A percentile compares a stretch with the other conserved stretches of the same genome.
phyloP scores from a whole-genome alignment of 2,113 vertebrate species.

The Plotosus lineatus region DNA sequence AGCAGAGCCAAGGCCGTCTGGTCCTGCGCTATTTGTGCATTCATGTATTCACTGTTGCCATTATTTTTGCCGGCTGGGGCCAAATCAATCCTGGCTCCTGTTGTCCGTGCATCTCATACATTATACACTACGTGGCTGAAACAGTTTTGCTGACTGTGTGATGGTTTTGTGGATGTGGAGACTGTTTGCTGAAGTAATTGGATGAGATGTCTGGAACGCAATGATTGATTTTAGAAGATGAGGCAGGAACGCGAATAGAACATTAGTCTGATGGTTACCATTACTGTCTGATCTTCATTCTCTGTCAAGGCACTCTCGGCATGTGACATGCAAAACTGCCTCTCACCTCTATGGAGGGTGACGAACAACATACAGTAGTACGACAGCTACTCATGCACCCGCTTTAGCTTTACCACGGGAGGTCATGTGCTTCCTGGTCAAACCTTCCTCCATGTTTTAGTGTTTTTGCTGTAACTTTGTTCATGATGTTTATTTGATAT shows the following conservation, averaged over 20 bases:
- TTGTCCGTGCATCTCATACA: slow-evolving; percentile 8
- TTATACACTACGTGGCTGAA: neutral
- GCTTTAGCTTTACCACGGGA: no score
- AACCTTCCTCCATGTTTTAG: no score
- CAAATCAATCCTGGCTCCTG: slow-evolving; percentile 34
- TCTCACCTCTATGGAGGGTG: neutral
- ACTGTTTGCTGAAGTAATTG: slow-evolving; percentile 3
- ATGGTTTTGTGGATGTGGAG: slow-evolving; percentile 33
- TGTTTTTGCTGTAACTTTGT: no score
- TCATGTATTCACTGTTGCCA: slow-evolving; percentile 10
- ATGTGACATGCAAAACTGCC: neutral
- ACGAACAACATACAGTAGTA: no score
- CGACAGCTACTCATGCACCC: neutral
- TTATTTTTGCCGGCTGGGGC: slow-evolving; percentile 26
- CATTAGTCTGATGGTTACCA: neutral
- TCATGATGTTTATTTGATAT: no score
- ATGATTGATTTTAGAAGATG: slow-evolving; percentile 30
- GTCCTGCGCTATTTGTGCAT: slow-evolving; percentile 12
- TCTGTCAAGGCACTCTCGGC: neutral
- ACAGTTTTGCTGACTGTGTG: neutral
- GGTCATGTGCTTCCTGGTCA: no score
- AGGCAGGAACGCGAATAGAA: slow-evolving; percentile 26
- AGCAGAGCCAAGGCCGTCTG: slow-evolving; percentile 19
- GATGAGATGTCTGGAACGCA: slow-evolving; percentile 6
- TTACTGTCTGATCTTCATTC: neutral